A percentile compares a stretch with the other conserved stretches of the same genome.
These are phyloP conservation scores for Neotoxoptera formosana DNA, from an alignment of 1,140 invertebrate species.

Conservation along the genomic window DNA sequence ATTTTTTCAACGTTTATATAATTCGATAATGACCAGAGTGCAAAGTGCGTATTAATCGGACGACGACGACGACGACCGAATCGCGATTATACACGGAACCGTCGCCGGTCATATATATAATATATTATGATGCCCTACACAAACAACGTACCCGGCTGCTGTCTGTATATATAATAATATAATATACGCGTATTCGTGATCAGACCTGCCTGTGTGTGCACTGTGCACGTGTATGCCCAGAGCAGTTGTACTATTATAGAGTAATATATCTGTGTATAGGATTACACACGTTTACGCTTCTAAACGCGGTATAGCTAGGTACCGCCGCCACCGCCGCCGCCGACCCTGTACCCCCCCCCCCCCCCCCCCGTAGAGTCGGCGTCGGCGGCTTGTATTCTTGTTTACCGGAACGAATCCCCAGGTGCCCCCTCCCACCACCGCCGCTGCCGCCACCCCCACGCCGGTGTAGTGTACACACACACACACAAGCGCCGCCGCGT, in stretches of 20 bases:
- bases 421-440: too few species aligned
- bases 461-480: background rate
- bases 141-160: background rate
- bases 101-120: too few species aligned
- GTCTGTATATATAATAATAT: background rate
- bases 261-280: too few species aligned
- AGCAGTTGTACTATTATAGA: background rate
- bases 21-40: background rate
- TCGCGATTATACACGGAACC: background rate
- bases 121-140: background rate
- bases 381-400: background rate
- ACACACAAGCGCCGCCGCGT: background rate
- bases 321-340: background rate
- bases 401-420: background rate
- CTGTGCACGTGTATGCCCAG: background rate
- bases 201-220: background rate
- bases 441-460: too few species aligned
- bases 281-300: background rate
- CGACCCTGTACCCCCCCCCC: background rate
- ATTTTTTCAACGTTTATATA: slow-evolving; percentile 7
- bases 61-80: background rate
- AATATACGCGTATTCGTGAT: background rate
- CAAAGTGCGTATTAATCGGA: background rate
- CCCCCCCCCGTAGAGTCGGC: too few species aligned
- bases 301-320: background rate